Evolutionary conservation across 2,797 vertebrate species (phyloP).

Genomic region (Diglossa cyanea): DNA sequence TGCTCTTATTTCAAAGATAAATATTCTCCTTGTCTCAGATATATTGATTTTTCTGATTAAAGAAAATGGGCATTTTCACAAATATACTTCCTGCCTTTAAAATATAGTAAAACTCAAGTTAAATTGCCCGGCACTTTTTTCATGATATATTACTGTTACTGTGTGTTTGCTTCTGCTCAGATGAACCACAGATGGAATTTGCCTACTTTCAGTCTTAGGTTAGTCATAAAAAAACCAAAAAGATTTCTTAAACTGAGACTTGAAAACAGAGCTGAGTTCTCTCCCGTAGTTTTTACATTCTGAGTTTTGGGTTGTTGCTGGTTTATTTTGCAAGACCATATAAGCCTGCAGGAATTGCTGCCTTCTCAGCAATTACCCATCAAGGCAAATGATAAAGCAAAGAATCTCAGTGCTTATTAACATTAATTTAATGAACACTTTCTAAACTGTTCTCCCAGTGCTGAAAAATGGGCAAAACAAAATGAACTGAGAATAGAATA

Average conservation of each 20-base stretch:
- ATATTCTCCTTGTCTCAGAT: background rate
- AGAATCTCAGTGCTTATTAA: background rate
- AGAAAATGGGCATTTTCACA: background rate
- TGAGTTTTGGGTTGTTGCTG: background rate
- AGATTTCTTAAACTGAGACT: constrained; percentile 15
- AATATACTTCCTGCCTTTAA: background rate
- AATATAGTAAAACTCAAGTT: background rate
- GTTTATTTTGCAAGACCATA: background rate
- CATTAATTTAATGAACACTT: background rate
- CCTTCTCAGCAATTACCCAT: background rate
- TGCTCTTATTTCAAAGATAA: background rate
- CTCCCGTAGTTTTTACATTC: background rate
- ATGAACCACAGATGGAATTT: constrained; percentile 34
- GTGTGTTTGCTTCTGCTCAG: background rate
- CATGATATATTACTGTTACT: background rate
- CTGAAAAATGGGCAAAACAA: background rate
- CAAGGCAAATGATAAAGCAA: background rate
- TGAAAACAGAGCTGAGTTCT: background rate
- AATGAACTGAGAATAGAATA: background rate
- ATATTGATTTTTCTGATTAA: background rate
- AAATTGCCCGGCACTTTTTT: background rate
- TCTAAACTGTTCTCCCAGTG: background rate
- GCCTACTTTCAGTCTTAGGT: constrained; percentile 1
- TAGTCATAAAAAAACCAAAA: constrained; percentile 37
- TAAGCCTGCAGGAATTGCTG: background rate